A percentile compares a stretch with the other conserved stretches of the same genome.
These are phyloP conservation scores for Lepus americanus DNA, from an alignment of 2,113 vertebrate genomes.

Conservation along the genomic window DNA sequence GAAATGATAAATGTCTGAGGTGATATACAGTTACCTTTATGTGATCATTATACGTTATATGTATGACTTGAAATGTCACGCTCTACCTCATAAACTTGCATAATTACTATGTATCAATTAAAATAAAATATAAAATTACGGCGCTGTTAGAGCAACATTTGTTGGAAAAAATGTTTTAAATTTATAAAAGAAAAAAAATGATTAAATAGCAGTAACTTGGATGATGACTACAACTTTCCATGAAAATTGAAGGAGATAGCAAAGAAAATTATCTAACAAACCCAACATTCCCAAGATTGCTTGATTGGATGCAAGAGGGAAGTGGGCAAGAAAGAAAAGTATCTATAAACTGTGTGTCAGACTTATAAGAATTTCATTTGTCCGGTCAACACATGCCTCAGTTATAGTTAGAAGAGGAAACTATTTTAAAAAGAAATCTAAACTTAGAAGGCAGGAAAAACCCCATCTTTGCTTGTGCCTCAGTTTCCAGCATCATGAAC, in stretches of 20 bases:
- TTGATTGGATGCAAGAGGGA: not conserved
- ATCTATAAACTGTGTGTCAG: not conserved
- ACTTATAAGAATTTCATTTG: constrained; percentile 35
- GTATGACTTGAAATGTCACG: no score
- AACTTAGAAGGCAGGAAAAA: not conserved
- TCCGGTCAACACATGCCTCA: not conserved
- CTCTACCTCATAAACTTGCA: no score
- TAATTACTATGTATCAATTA: no score
- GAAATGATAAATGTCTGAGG: no score
- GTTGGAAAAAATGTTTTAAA: constrained; percentile 39
- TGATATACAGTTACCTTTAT: no score
- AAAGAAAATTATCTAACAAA: constrained; percentile 24
- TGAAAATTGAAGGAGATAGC: not conserved
- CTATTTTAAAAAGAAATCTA: not conserved
- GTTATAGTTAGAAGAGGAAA: constrained; percentile 1
- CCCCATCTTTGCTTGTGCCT: not conserved
- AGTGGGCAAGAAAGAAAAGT: not conserved
- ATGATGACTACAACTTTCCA: not conserved
- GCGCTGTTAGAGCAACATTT: not conserved
- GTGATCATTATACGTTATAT: no score
- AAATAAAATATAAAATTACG: not conserved
- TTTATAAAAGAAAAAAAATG: not conserved
- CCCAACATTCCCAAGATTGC: not conserved
- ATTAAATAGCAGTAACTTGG: not conserved
- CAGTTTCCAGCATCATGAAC: not conserved